Conservation (phyloP, 2,888 invertebrate genomes). For the Bibio marci region DNA sequence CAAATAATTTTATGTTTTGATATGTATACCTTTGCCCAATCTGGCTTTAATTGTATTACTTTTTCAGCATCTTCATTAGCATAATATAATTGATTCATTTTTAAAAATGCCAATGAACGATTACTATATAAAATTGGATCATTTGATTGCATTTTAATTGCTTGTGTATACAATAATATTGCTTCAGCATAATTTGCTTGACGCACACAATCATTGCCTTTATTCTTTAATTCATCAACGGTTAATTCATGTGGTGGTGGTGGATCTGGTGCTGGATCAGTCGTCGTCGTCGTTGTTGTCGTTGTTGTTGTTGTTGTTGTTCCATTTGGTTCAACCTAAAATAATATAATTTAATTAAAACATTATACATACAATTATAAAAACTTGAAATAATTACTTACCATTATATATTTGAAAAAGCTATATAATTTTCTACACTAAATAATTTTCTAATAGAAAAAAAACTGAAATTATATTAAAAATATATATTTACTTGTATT, state of each 20-base stretch:
- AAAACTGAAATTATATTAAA: no score
- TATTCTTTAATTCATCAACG: slow-evolving; percentile 31
- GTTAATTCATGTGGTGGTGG: no score
- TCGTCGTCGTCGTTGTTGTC: not conserved
- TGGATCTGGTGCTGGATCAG: not conserved
- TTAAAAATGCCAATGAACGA: slow-evolving; percentile 61
- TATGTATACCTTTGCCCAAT: slow-evolving; percentile 54
- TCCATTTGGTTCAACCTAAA: no score
- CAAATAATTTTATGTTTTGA: not conserved
- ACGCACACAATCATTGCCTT: slow-evolving; percentile 61
- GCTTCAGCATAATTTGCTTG: slow-evolving; percentile 58
- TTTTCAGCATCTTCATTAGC: slow-evolving; percentile 64
- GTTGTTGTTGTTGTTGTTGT: not conserved
- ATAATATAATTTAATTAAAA: no score
- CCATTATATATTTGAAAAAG: no score
- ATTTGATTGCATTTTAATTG: slow-evolving; percentile 52
- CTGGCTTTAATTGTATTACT: slow-evolving; percentile 53
- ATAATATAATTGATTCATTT: slow-evolving; percentile 56
- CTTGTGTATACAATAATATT: slow-evolving; percentile 60
- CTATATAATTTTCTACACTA: no score
- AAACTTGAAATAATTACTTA: no score
- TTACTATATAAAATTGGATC: slow-evolving; percentile 57
- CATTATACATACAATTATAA: no score
- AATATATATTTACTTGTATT: no score
- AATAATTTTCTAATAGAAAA: no score